Evolutionary conservation across 2,888 invertebrate species (phyloP), one percentile per base, ranked within the genome.

Genomic region (Homarus gammarus): DNA sequence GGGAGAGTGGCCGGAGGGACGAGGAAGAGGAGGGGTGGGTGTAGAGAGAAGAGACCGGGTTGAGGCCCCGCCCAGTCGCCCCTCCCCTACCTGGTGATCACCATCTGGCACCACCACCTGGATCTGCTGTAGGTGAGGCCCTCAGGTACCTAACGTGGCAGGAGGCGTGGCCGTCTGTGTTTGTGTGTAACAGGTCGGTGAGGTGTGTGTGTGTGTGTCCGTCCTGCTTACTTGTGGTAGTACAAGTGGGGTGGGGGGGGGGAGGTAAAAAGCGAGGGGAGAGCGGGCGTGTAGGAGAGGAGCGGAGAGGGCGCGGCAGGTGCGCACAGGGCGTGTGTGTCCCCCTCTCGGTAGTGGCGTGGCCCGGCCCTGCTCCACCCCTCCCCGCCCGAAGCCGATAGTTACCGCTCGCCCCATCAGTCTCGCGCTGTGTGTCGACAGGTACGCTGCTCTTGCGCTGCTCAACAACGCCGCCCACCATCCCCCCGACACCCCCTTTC

Each of bases 321-420:
- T 75, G 75, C 75, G 75, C 75, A 75, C n/a, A 75, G 75, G 75
- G 75, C 75, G 75, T 75, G 75, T 75, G 75, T 75, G 75, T 15
- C n/a, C 44, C 75, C 75, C 27, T 27, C 44, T 44, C 40, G 8
- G 22, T 40, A 18, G 31, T 75, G 75, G 72, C 72, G 36, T 36
- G 72, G 72, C 72, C 56, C 3, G 56, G 3, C 3, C 56, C 18
- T 36, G 36, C 22, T 38, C 72, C 2, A 15, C 38, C 72, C 72
- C 36, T 22, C 40, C 72, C 44, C 75, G 36, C 40, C 75, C 36
- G n/a, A n/a, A n/a, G 38, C 75, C 75, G 44, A 75, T 75, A 75
- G 38, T 75, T 75, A 75, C n/a, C 44, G 75, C 22, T 40, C 18
- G n/a, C 44, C 44, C 75, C 75, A 75, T 44, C 75, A 75, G 75